Conservation (phyloP, 2,888 invertebrate genomes). For the Trichogramma evanescens region DNA sequence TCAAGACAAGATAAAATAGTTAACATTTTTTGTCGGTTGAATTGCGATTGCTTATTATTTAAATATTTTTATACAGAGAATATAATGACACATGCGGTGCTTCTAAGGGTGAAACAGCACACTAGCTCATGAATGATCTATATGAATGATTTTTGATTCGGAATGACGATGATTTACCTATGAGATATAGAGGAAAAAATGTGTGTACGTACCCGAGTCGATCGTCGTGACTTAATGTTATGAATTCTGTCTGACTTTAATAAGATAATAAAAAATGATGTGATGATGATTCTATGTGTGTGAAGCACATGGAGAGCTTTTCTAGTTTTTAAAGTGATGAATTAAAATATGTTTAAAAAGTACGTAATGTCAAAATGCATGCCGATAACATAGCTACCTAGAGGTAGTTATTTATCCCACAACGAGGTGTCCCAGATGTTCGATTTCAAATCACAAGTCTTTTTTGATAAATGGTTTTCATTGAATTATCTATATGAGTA, state of each 20-base stretch:
- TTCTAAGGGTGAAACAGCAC: constrained; percentile 10
- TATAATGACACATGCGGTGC: constrained; percentile 21
- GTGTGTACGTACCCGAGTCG: constrained; percentile 9
- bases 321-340: too few relatives aligned
- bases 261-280: constrained; percentile 1
- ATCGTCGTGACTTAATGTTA: constrained; percentile 7
- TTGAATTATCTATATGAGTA: neutral
- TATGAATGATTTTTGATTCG: constrained; percentile 3
- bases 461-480: constrained; percentile 11
- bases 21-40: too few relatives aligned
- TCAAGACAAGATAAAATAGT: too few relatives aligned
- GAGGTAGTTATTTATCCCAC: constrained; percentile 37
- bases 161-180: constrained; percentile 1
- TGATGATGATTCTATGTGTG: neutral
- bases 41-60: too few relatives aligned
- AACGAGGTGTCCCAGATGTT: constrained; percentile 39
- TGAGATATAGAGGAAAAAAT: constrained; percentile 3
- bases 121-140: constrained; percentile 10
- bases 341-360: constrained; percentile 9
- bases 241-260: neutral
- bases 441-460: constrained; percentile 11
- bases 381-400: constrained; percentile 25
- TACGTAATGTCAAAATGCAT: constrained; percentile 16
- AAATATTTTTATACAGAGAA: too few relatives aligned
- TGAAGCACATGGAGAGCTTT: too few relatives aligned